Base-by-base conservation (phyloP, 2,888 invertebrate genomes). In the Mystacides longicornis region DNA sequence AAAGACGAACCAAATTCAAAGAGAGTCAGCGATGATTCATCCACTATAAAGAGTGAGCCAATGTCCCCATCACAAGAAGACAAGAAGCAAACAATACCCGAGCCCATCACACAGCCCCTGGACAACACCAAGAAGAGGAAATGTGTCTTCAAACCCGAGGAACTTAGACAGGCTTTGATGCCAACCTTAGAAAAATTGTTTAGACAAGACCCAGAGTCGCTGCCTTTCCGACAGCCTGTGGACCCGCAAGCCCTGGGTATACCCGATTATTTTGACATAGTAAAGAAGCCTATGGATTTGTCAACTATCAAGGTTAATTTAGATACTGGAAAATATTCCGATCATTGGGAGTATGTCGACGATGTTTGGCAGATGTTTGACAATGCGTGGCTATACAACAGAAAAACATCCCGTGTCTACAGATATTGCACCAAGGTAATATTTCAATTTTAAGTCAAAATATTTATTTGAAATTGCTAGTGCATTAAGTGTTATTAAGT, bases 331-430 rank as follows among this genome's bases (percentile, higher is more conserved):
- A 87, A 92, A 67, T 99, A 98, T 71, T 85, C 86, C 57, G 96
- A 98, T 76, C 98, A 98, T 0, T 98, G 98, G 97, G 93, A 98
- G 71, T 99, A 96, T 70, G 95, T 97, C 2, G 97, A 99, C 67
- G 99, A 99, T 71, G 93, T 99, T 1, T 99, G 97, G 96, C 82
- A 98, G 62, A 99, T 99, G 99, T 98, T 99, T 69, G 98, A 99
- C 67, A 99, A 99, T 72, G 99, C 99, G 5, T 99, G 99, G 99
- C 80, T 98, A 9, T 99, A 99, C 72, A 99, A 99, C 74, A 85
- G 94, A 59, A 99, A 99, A 75, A 95, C 96, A 46, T 97, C 98
- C 7, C 81, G 93, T 64, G 99, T 99, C 52, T 99, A 99, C 77
- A 88, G 93, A 78, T 96, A 91, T 72, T 96, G 97, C 77, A 93